Percentiles rank a stretch among this genome's conserved stretches.
Conservation (phyloP, 2,797 vertebrate genomes). For the Ptychobarbus kaznakovi region DNA sequence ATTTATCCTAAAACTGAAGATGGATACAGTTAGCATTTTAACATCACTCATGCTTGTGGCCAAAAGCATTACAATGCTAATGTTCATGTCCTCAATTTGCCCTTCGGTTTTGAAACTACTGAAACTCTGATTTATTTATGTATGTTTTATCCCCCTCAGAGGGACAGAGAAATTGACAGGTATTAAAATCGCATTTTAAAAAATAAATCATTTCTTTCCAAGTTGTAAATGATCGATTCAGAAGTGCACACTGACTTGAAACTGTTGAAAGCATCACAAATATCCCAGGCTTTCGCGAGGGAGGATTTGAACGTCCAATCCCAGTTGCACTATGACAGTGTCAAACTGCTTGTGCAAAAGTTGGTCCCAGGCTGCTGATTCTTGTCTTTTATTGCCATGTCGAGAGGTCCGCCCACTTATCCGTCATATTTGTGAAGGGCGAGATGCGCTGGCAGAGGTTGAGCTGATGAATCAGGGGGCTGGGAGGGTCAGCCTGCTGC, state of each 20-base stretch:
- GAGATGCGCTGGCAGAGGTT: constrained; percentile 77
- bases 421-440: constrained; percentile 69
- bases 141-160: constrained; percentile 39
- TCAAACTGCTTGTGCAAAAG: constrained; percentile 52
- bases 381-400: constrained; percentile 55
- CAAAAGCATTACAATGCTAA: constrained; percentile 40
- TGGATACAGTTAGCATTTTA: constrained; percentile 66
- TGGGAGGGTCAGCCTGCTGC: constrained; percentile 68
- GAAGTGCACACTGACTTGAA: constrained; percentile 63
- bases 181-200: constrained; percentile 83
- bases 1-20: constrained; percentile 80
- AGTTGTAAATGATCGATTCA: constrained; percentile 67
- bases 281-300: constrained; percentile 21
- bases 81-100: constrained; percentile 43
- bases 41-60: constrained; percentile 63
- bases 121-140: constrained; percentile 58
- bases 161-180: constrained; percentile 77
- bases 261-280: constrained; percentile 49
- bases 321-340: constrained; percentile 29
- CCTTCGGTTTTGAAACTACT: constrained; percentile 65
- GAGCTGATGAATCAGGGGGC: constrained; percentile 58
- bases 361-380: constrained; percentile 84
- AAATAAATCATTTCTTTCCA: constrained; percentile 76
- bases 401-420: constrained; percentile 21
- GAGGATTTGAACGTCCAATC: constrained; percentile 34